phyloP scores from a whole-genome alignment of 1,140 invertebrate genomes.

The Patella vulgata region DNA sequence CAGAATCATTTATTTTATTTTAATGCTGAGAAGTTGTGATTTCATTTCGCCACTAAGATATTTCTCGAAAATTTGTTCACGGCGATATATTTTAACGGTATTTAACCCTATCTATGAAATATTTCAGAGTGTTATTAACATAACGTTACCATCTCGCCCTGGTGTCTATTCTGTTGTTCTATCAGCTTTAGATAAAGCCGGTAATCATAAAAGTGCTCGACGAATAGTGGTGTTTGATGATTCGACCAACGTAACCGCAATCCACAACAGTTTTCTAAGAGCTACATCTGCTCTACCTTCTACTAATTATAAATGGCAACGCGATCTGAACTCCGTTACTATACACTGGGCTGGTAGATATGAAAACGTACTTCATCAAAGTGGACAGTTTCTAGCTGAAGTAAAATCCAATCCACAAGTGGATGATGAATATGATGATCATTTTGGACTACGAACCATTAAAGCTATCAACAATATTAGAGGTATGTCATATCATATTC shows the following conservation, averaged over 20 bases:
- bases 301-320: conserved; percentile 20
- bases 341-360: conserved; percentile 29
- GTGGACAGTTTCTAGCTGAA: conserved; percentile 24
- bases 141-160: conserved; percentile 11
- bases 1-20: not conserved
- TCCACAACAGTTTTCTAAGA: not conserved
- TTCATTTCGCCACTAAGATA: not conserved
- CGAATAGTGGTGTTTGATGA: conserved; percentile 30
- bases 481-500: conserved; percentile 17
- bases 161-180: conserved; percentile 33
- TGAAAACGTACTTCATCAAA: conserved; percentile 23
- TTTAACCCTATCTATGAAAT: not conserved
- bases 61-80: not conserved
- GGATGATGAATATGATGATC: conserved; percentile 31
- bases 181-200: conserved; percentile 31
- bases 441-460: conserved; percentile 25
- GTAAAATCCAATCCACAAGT: conserved; percentile 12
- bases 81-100: not conserved
- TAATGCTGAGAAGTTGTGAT: not conserved
- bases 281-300: conserved; percentile 20
- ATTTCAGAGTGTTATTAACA: conserved; percentile 16
- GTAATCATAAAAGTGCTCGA: conserved; percentile 32
- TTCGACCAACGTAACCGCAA: conserved; percentile 11
- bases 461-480: conserved; percentile 18
- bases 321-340: conserved; percentile 6